These are phyloP conservation scores for Cephalopholis sonnerati DNA, from an alignment of 2,113 vertebrate genomes.

Conservation along the genomic window DNA sequence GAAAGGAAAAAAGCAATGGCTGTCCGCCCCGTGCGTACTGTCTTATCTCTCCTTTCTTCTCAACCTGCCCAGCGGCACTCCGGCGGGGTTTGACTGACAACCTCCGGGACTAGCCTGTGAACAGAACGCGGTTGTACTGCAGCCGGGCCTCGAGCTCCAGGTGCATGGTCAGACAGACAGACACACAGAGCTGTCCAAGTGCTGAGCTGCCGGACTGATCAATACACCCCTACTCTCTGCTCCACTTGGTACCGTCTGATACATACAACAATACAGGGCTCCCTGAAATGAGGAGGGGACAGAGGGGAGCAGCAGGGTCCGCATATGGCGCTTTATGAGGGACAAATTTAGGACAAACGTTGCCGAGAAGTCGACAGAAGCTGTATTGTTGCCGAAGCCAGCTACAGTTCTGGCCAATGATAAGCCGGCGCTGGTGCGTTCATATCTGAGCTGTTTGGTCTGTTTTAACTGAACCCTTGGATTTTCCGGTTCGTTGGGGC, in stretches of 20 bases:
- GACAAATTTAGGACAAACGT: no score
- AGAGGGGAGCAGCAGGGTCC: neutral
- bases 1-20: constrained; percentile 1
- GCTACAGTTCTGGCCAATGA: no score
- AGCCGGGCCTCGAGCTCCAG: constrained; percentile 36
- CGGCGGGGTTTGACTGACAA: neutral
- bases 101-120: neutral
- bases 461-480: no score
- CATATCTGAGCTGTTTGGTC: no score
- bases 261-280: constrained; percentile 33
- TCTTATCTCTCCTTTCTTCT: neutral
- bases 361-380: no score
- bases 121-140: neutral
- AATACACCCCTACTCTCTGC: constrained; percentile 47
- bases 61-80: neutral
- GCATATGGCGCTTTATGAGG: neutral
- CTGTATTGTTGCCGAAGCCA: no score
- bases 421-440: no score
- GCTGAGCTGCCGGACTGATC: constrained; percentile 14
- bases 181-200: constrained; percentile 20
- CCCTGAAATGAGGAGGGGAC: neutral
- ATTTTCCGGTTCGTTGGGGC: neutral
- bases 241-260: constrained; percentile 65
- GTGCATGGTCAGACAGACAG: constrained; percentile 48
- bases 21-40: neutral